Percentiles rank a stretch among this genome's conserved stretches.
phyloP scores from a whole-genome alignment of 2,113 vertebrate genomes.

The Forbesichthys agassizii region DNA sequence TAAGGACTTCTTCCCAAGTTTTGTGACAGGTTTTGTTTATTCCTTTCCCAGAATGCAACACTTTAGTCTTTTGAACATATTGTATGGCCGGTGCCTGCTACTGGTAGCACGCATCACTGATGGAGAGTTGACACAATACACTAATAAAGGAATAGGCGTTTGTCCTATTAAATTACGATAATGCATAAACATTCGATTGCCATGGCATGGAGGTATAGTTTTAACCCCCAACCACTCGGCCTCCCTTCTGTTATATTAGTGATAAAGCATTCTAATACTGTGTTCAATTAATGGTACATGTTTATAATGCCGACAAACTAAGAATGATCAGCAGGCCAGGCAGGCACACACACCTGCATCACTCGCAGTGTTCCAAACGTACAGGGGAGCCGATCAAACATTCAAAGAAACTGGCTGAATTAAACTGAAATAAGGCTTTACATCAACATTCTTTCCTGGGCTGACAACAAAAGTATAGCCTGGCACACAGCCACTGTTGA shows the following conservation, averaged over 20 bases:
- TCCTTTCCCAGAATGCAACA: constrained; percentile 66
- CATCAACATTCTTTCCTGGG: constrained; percentile 59
- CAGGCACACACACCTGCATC: constrained; percentile 49
- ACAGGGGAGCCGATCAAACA: constrained; percentile 40
- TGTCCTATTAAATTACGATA: too few species aligned
- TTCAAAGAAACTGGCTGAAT: constrained; percentile 55
- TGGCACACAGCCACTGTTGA: constrained; percentile 40
- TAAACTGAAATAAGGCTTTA: constrained; percentile 51
- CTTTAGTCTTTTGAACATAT: constrained; percentile 23
- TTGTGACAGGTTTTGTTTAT: constrained; percentile 66
- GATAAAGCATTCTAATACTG: constrained; percentile 32
- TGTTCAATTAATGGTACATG: constrained; percentile 27
- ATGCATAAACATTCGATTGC: constrained; percentile 37
- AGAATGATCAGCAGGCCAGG: constrained; percentile 35
- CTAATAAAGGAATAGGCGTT: too few species aligned
- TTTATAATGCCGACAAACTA: constrained; percentile 36
- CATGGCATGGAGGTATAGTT: constrained; percentile 34
- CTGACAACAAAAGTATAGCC: constrained; percentile 60
- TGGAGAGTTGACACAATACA: constrained; percentile 15
- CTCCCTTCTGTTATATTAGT: constrained; percentile 42
- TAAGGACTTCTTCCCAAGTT: constrained; percentile 58
- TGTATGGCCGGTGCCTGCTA: constrained; percentile 39
- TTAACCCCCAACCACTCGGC: constrained; percentile 41
- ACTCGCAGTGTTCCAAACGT: constrained; percentile 55
- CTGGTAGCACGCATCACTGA: constrained; percentile 44